phyloP scores from a whole-genome alignment of 1,140 invertebrate species.

The Schlechtendalia chinensis region DNA sequence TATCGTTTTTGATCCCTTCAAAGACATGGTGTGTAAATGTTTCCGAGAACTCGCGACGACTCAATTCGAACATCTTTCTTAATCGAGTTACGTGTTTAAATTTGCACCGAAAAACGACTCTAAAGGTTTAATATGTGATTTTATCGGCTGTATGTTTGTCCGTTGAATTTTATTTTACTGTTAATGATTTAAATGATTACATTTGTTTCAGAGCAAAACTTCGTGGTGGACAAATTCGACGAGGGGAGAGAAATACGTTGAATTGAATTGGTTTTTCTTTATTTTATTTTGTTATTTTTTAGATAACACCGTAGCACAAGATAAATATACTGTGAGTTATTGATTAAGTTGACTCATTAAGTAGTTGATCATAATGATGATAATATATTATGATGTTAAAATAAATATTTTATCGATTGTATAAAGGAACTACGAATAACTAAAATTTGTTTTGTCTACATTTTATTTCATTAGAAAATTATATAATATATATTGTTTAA shows the following conservation, averaged over 20 bases:
- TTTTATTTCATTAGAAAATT: constrained; percentile 24
- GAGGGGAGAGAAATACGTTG: constrained; percentile 39
- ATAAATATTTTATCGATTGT: constrained; percentile 42
- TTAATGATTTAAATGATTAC: too few species aligned
- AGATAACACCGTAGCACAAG: constrained; percentile 26
- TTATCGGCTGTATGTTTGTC: too few species aligned
- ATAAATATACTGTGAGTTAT: constrained; percentile 21
- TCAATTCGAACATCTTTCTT: too few species aligned
- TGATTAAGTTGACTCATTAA: constrained; percentile 28
- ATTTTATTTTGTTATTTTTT: constrained; percentile 2
- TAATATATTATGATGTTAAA: constrained; percentile 12
- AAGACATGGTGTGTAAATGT: too few species aligned
- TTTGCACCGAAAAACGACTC: too few species aligned
- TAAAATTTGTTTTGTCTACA: constrained; percentile 18
- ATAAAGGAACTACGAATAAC: constrained; percentile 40
- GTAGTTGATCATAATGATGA: constrained; percentile 11
- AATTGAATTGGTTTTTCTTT: constrained; percentile 1
- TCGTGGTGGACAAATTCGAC: constrained; percentile 19
- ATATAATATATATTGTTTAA: constrained; percentile 28
- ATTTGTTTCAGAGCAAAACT: constrained; percentile 44
- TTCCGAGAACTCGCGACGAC: too few species aligned
- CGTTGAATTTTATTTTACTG: too few species aligned
- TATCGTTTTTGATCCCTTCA: too few species aligned
- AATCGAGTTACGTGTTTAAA: too few species aligned
- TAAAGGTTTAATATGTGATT: too few species aligned